phyloP scores from a whole-genome alignment of 2,113 vertebrate genomes.

The Nematolebias whitei region DNA sequence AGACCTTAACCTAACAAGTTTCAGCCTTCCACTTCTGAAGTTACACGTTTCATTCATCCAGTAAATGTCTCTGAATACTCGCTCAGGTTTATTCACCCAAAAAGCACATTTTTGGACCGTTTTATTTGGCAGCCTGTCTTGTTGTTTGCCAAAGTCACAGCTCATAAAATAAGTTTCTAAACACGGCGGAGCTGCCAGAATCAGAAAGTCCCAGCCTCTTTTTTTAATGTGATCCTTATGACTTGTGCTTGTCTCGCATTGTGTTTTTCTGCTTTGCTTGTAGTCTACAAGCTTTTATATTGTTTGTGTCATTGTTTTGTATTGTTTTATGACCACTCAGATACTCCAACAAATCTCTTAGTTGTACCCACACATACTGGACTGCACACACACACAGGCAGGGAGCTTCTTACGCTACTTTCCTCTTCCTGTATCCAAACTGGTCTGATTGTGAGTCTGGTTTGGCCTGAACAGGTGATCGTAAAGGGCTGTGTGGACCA shows the following conservation, averaged over 20 bases:
- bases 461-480: slow-evolving; percentile 21
- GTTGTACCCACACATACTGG: neutral
- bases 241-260: neutral
- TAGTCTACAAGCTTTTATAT: too few relatives aligned
- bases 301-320: too few relatives aligned
- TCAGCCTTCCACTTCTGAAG: slow-evolving; percentile 19
- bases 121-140: slow-evolving; percentile 40
- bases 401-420: neutral
- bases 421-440: neutral
- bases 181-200: slow-evolving; percentile 27
- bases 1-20: slow-evolving; percentile 33
- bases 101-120: slow-evolving; percentile 14
- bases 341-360: slow-evolving; percentile 19
- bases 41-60: slow-evolving; percentile 34
- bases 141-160: slow-evolving; percentile 48
- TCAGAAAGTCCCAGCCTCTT: slow-evolving; percentile 37
- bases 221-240: slow-evolving; percentile 11
- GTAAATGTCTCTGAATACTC: slow-evolving; percentile 23
- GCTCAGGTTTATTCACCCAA: slow-evolving; percentile 19
- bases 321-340: slow-evolving; percentile 1
- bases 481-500: slow-evolving; percentile 1
- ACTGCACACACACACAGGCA: slow-evolving; percentile 25
- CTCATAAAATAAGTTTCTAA: slow-evolving; percentile 39
- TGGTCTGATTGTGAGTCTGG: slow-evolving; percentile 10
- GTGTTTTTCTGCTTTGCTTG: too few relatives aligned